Evolutionary conservation across 2,113 vertebrate species (phyloP).

Genomic region (Amazona guildingii): DNA sequence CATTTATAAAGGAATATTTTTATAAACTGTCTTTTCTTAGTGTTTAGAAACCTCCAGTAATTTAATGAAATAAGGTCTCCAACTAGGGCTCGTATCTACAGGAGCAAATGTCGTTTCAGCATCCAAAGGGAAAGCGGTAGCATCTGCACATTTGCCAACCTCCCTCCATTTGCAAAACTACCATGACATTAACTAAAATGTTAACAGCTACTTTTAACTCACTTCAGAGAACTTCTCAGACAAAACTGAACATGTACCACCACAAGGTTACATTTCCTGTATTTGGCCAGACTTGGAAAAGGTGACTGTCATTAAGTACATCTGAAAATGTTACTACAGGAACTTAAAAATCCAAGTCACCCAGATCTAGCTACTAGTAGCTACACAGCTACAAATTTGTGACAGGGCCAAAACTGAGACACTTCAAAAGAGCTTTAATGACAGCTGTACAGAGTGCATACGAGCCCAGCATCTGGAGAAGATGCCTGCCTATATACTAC

Average conservation of each 20-base stretch:
- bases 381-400: background rate
- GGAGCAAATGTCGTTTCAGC: background rate
- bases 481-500: fast-evolving
- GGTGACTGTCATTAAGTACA: background rate
- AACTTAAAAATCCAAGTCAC: background rate
- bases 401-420: background rate
- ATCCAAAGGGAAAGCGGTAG: background rate
- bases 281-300: background rate
- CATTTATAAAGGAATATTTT: background rate
- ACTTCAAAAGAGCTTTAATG: fast-evolving
- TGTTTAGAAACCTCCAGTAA: background rate
- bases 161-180: background rate
- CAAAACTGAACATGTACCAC: fast-evolving
- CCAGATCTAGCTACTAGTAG: background rate
- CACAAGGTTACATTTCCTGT: background rate
- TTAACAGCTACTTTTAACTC: background rate
- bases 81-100: background rate
- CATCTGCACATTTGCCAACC: background rate
- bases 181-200: too few species aligned
- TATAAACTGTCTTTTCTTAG: background rate
- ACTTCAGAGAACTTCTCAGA: background rate
- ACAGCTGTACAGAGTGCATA: fast-evolving
- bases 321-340: background rate
- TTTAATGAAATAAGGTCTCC: background rate
- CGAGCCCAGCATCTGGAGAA: background rate